Evolutionary conservation across 2,888 invertebrate species (phyloP).

Genomic region (Cremastinae sp.): DNA sequence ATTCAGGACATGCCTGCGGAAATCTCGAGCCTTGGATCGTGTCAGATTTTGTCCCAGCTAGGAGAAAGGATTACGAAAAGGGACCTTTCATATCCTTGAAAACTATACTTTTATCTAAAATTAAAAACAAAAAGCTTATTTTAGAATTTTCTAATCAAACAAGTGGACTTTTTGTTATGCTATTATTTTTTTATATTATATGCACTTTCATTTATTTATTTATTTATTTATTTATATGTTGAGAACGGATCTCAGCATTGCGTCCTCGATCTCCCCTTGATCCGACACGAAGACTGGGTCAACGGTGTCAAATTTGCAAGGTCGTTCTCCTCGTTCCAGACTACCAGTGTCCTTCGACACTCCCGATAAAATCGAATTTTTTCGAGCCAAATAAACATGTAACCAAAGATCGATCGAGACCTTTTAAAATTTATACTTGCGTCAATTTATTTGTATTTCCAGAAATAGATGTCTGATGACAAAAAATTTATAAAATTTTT

Average conservation of each 20-base stretch:
- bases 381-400: no score
- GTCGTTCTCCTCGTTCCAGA: slow-evolving; percentile 53
- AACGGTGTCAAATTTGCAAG: slow-evolving; percentile 53
- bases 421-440: no score
- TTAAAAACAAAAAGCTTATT: no score
- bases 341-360: slow-evolving; percentile 40
- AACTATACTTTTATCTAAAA: slow-evolving; percentile 29
- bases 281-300: slow-evolving; percentile 44
- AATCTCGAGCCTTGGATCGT: slow-evolving; percentile 19
- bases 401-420: no score
- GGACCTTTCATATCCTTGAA: slow-evolving; percentile 38
- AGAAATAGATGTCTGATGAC: no score
- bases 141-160: no score
- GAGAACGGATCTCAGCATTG: slow-evolving; percentile 35
- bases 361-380: slow-evolving; percentile 34
- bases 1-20: neutral
- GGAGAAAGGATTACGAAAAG: slow-evolving; percentile 35
- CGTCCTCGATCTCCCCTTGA: slow-evolving; percentile 50
- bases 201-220: no score
- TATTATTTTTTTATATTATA: no score
- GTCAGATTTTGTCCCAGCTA: slow-evolving; percentile 11
- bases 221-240: slow-evolving; percentile 18
- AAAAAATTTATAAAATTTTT: no score
- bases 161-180: no score
- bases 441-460: no score